Conservation (phyloP, 2,888 invertebrate genomes). For the Xestia c-nigrum region DNA sequence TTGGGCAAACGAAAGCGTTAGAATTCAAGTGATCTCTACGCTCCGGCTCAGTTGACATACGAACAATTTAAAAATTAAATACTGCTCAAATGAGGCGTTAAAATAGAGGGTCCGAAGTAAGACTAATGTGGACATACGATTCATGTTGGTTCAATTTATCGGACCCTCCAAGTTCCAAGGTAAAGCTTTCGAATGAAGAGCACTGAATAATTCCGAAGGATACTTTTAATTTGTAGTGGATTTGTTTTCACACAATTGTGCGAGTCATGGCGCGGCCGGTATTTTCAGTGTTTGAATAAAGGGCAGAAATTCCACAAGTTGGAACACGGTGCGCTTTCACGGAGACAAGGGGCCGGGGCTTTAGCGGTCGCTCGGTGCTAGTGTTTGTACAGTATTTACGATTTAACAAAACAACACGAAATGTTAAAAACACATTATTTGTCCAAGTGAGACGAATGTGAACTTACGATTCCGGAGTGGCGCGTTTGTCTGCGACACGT, state of each 20-base stretch:
- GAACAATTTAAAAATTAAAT: constrained; percentile 89
- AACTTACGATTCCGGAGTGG: constrained; percentile 85
- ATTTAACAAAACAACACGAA: constrained; percentile 91
- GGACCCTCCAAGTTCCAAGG: constrained; percentile 45
- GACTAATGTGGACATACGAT: constrained; percentile 73
- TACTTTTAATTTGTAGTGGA: constrained; percentile 66
- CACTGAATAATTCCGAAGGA: constrained; percentile 53
- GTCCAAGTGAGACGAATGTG: constrained; percentile 89
- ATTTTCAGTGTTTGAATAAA: constrained; percentile 78
- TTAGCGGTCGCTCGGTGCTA: constrained; percentile 77
- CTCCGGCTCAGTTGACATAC: constrained; percentile 87
- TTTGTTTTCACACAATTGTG: constrained; percentile 62
- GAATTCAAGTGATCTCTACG: constrained; percentile 90
- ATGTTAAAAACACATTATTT: constrained; percentile 91
- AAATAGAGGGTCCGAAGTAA: constrained; percentile 79
- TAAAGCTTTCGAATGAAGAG: constrained; percentile 57
- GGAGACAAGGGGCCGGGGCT: constrained; percentile 74
- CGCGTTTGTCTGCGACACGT: constrained; percentile 89
- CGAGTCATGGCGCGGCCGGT: constrained; percentile 56
- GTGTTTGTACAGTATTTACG: constrained; percentile 90
- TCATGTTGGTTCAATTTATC: constrained; percentile 59
- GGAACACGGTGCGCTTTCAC: constrained; percentile 79
- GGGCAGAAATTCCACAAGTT: constrained; percentile 83
- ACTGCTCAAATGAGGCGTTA: constrained; percentile 87
- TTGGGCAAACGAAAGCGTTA: constrained; percentile 90